Base-by-base conservation (phyloP, 2,888 invertebrate genomes). In the Fabriciana adippe region DNA sequence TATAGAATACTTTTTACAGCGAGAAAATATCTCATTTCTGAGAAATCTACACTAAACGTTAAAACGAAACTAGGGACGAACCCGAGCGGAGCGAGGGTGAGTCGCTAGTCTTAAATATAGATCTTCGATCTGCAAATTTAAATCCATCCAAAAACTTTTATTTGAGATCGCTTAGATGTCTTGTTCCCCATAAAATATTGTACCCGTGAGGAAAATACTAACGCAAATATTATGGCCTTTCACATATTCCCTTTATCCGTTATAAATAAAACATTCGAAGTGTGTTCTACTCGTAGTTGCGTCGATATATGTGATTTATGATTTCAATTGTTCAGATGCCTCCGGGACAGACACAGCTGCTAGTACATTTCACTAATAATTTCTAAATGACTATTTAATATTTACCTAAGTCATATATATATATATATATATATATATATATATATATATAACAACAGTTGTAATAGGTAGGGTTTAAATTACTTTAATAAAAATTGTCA, bases 241-340 rank as follows among this genome's bases (percentile, higher is more conserved):
- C 55, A 47, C 41, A 54, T 31, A 64, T 64, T 64, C 55, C 56
- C 61, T 56, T 67, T 67, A 62, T 62, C 50, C 62, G 45, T 57
- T 51, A 63, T 67, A 67, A 63, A 66, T 66, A 68, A 64, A 55
- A 62, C 62, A 69, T 66, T 48, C 50, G n/a, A 55, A 50, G 65
- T 61, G 55, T 59, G 61, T 68, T 51, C 57, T n/a, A 4, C 4
- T 26, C 4, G 4, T 3, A 51, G 47, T 56, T 55, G 26, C 45
- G 41, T 54, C 54, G 51, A 61, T 57, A 31, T 56, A 51, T 51
- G 57, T 60, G 51, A 18, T 18, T 18, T 18, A 2, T 59, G 41
- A 35, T 21, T 55, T 68, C 64, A 65, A 61, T 65, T 68, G 61
- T 68, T 64, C 18, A 4, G 14, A n/a, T 5, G 55, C 65, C 68